Base-by-base conservation (phyloP, 2,113 vertebrate genomes). In the Todiramphus saurophagus region DNA sequence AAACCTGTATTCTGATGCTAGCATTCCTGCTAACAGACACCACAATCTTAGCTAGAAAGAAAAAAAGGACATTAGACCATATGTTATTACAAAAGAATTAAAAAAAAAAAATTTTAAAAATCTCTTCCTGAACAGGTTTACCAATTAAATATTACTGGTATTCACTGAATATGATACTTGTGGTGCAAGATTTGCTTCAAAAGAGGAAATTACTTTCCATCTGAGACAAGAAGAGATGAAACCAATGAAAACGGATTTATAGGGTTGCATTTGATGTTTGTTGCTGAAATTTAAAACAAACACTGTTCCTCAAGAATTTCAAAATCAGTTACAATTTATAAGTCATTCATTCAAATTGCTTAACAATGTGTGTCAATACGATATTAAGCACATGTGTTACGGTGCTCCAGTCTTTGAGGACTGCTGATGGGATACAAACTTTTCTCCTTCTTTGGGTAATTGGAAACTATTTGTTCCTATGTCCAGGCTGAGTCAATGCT, bases 251-350 rank as follows among this genome's bases (percentile, higher is more conserved):
- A 89, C 50, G 13, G 27, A 46, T 74, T 81, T 87, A 72, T 33
- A 59, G 16, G 0, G 0, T 83, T 83, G 59, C 50, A 51, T 63
- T 79, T 73, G 1, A 53, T 81, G 33, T 53, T 93, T 93, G 19
- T 77, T 83, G 81, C 83, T 64, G 31, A 93, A 91, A 82, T 62
- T 41, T 60, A 87, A 83, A 94, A 72, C 63, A 80, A 92, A 79
- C 8, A 16, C 24, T 92, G 19, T 59, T 5, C 16, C 62, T 35
- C 53, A 62, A 7, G 13, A 91, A 56, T 89, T 92, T 66, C 19
- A 41, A 60, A 87, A 75, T 30, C 19, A 55, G 18, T 87, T 89
- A 35, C 15, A 53, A 53, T 94, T 82, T 60, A 5, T 17, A 86
- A 78, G 58, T 44, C 39, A 51, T 39, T 80, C 24, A 41, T 3